Percentiles rank a stretch among this genome's conserved stretches.
phyloP scores from a whole-genome alignment of 2,888 invertebrate species.

The Hyppa rectilinea region DNA sequence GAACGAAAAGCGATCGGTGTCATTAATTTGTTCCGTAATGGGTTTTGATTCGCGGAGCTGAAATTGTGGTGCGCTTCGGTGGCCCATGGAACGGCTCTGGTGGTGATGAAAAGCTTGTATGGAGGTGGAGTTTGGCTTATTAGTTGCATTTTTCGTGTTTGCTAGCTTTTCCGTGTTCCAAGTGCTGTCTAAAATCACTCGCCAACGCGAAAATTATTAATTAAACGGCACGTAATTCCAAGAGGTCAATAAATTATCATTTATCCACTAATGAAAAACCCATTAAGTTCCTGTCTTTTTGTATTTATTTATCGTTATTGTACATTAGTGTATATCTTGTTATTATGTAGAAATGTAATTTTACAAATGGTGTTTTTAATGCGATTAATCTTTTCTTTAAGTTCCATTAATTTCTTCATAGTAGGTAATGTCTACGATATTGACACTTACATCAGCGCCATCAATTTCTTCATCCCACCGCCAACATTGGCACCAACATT shows the following conservation, averaged over 20 bases:
- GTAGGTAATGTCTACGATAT: no score
- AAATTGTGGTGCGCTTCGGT: constrained; percentile 49
- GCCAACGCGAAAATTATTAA: neutral
- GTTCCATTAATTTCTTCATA: no score
- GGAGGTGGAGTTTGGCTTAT: neutral
- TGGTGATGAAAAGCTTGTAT: neutral
- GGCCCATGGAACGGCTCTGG: neutral
- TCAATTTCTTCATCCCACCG: constrained; percentile 40
- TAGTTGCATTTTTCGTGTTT: neutral
- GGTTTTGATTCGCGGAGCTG: constrained; percentile 56
- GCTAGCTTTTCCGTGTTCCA: no score
- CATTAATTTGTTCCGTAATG: constrained; percentile 75
- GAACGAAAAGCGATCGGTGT: constrained; percentile 69
- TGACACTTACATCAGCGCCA: constrained; percentile 22
- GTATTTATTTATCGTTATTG: no score
- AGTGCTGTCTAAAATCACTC: neutral
- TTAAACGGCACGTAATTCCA: neutral
- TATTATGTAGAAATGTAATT: no score
- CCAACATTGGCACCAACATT: constrained; percentile 35
- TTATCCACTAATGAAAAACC: no score
- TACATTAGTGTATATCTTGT: no score
- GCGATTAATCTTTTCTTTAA: no score
- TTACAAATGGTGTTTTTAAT: no score
- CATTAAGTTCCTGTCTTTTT: no score
- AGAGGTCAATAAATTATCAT: no score